These are phyloP conservation scores for Cetonia aurata DNA, from an alignment of 2,888 invertebrate genomes.

Conservation along the genomic window DNA sequence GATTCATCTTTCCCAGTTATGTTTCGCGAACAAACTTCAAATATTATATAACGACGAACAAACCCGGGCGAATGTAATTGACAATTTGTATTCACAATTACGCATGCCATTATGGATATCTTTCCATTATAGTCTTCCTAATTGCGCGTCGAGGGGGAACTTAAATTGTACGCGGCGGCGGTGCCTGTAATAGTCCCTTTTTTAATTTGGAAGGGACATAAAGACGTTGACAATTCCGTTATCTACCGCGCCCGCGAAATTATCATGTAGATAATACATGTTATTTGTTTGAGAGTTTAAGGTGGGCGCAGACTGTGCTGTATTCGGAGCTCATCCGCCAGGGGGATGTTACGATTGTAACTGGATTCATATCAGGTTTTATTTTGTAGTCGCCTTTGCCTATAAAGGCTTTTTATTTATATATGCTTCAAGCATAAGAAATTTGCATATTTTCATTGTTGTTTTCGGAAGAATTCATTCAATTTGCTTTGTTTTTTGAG, in stretches of 20 bases:
- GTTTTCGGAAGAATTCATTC: too few relatives aligned
- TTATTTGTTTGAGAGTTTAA: too few relatives aligned
- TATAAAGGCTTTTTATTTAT: too few relatives aligned
- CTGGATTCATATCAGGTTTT: too few relatives aligned
- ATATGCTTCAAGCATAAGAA: too few relatives aligned
- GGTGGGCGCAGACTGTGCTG: too few relatives aligned
- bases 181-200: constrained; percentile 20
- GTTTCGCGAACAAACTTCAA: constrained; percentile 29
- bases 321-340: too few relatives aligned
- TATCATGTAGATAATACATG: too few relatives aligned
- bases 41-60: constrained; percentile 31
- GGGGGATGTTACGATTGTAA: too few relatives aligned
- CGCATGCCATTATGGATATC: constrained; percentile 33
- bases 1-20: constrained; percentile 18
- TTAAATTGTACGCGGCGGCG: constrained; percentile 24
- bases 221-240: background rate
- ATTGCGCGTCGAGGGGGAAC: constrained; percentile 33
- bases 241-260: too few relatives aligned
- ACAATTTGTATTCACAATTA: constrained; percentile 41
- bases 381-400: too few relatives aligned
- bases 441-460: too few relatives aligned
- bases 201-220: constrained; percentile 32
- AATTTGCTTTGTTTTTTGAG: background rate
- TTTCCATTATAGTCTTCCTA: constrained; percentile 35
- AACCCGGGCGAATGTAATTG: constrained; percentile 33